These are phyloP conservation scores for Phylloscopus trochilus DNA, from an alignment of 2,113 vertebrate species.

Conservation along the genomic window DNA sequence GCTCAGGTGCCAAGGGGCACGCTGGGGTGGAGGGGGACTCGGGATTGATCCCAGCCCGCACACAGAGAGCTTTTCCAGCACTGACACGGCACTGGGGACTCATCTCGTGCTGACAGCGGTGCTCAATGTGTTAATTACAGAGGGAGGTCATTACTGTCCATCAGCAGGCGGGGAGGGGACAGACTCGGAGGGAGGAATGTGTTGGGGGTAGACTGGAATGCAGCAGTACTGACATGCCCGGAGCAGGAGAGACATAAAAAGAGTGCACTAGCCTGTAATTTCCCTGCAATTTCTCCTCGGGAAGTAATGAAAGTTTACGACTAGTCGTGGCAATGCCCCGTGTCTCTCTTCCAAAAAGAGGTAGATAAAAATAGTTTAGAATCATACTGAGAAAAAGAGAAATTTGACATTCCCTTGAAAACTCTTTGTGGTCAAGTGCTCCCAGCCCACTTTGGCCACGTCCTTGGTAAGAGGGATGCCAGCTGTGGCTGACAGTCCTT, in stretches of 20 bases:
- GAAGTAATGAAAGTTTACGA: conserved; percentile 40
- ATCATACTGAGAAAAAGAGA: background rate
- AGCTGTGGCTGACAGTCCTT: background rate
- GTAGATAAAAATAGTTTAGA: conserved; percentile 25
- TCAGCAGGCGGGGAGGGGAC: background rate
- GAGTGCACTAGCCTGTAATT: conserved; percentile 24
- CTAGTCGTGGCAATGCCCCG: background rate
- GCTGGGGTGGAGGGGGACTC: background rate
- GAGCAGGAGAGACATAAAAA: conserved; percentile 13
- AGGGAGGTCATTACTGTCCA: background rate
- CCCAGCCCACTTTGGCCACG: background rate
- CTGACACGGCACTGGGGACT: background rate
- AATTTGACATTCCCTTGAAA: conserved; percentile 7
- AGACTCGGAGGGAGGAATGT: background rate
- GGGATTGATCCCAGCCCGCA: background rate
- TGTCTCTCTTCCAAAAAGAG: conserved; percentile 11
- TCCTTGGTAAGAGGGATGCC: background rate
- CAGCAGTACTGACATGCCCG: background rate
- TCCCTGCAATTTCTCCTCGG: conserved; percentile 45
- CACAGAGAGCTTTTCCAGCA: fast-evolving
- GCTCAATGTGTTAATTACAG: background rate
- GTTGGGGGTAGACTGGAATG: background rate
- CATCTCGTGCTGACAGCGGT: fast-evolving
- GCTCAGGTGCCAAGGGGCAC: background rate
- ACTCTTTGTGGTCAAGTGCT: background rate